Evolutionary conservation across 2,113 vertebrate genomes (phyloP).

Genomic region (Megalops atlanticus): DNA sequence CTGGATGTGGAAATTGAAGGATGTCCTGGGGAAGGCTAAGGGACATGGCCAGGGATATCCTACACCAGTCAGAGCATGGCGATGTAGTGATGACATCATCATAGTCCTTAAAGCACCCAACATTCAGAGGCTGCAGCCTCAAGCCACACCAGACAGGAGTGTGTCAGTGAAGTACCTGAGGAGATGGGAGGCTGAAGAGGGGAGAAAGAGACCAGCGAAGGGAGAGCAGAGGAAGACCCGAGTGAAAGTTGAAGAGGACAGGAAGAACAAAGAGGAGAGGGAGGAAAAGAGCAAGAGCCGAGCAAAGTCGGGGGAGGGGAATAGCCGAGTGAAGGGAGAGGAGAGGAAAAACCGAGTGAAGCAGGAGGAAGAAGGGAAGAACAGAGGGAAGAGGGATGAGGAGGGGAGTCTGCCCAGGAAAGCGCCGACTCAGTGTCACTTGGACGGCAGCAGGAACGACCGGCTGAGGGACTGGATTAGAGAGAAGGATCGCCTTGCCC

Average conservation of each 20-base stretch:
- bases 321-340: background rate
- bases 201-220: slow-evolving; percentile 2
- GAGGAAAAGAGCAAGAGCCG: background rate
- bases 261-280: too few relatives aligned
- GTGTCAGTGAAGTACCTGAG: background rate
- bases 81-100: background rate
- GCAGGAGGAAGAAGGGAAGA: background rate
- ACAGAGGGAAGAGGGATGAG: background rate
- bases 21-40: background rate
- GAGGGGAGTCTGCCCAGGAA: background rate
- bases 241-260: background rate
- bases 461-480: slow-evolving; percentile 10
- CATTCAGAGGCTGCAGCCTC: background rate
- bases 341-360: background rate
- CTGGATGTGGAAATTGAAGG: background rate
- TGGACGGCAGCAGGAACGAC: slow-evolving; percentile 19
- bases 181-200: too few relatives aligned
- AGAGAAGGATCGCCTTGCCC: slow-evolving; percentile 22
- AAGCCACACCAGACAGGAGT: background rate
- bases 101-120: slow-evolving; percentile 1
- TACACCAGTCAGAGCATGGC: background rate
- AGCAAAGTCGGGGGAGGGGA: background rate
- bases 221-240: background rate
- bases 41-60: background rate
- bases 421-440: background rate